Evolutionary conservation across 2,888 invertebrate species (phyloP), one percentile per base, ranked within the genome.

Genomic region (Brachyptera putata): DNA sequence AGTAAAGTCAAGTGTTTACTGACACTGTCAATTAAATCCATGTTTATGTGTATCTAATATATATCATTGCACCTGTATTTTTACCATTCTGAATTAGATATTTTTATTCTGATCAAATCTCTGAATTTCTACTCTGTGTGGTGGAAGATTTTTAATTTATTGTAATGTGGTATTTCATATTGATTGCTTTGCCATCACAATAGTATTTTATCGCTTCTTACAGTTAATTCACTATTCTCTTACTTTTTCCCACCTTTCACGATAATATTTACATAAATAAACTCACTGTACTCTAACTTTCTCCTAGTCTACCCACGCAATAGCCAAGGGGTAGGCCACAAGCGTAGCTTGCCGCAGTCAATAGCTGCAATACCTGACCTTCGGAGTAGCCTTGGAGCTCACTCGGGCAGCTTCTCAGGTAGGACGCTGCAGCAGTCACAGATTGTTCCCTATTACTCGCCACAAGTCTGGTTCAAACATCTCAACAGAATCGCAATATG

Each of bases 341-440:
- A 84, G 79, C 85, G 87, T 72, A 84, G 89, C 77, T 85, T 92
- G 79, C 87, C 91, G 77, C 86, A 88, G 80, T 85, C 89, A 77
- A 86, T 90, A 75, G 81, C 81, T 76, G 86, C 90, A 77, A 93
- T 93, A 76, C 92, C 92, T 75, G 89, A 91, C 81, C 85, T 93
- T 78, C 86, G 92, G 77, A 83, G 83, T 76, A 84, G 83, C 64
- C 67, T 71, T 60, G 70, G 68, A 64, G 65, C 67, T 61, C 68
- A 68, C 58, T 68, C 70, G 57, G 67, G 73, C 76, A 80, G 75
- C 70, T 77, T 77, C 70, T 76, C 77, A 77, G 76, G 82, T 82
- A 76, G 7, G 30, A 30, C 2, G 39, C 39, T 9, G 39, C 16
- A 5, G 39, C 39, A 11, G 39, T 39, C 5, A 39, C 13, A n/a